phyloP scores from a whole-genome alignment of 2,797 vertebrate species.

The Phaenicophaeus curvirostris region DNA sequence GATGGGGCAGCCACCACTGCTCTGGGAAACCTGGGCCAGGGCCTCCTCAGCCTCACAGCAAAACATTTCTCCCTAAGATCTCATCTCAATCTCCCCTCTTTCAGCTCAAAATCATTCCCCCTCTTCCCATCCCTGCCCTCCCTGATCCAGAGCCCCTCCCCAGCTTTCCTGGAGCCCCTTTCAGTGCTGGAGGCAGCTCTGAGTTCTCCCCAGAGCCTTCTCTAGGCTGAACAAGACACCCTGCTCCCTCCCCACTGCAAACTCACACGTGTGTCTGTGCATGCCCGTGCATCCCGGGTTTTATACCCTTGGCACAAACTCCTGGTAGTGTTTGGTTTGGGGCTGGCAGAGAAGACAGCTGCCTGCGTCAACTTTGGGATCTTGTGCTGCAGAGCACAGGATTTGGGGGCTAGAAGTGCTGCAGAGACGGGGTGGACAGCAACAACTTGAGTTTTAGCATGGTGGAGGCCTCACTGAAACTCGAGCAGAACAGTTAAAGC shows the following conservation, averaged over 20 bases:
- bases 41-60: too few species aligned
- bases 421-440: background rate
- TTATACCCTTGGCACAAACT: background rate
- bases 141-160: too few species aligned
- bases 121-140: too few species aligned
- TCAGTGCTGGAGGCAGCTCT: too few species aligned
- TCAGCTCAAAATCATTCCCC: too few species aligned
- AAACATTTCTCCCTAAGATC: too few species aligned
- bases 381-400: background rate
- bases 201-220: too few species aligned
- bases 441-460: background rate
- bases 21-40: too few species aligned
- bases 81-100: too few species aligned
- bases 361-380: background rate
- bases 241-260: background rate
- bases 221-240: background rate
- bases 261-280: rapidly evolving
- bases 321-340: background rate
- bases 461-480: background rate
- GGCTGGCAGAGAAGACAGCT: background rate
- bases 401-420: background rate
- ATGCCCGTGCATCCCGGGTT: rapidly evolving
- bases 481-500: background rate
- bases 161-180: too few species aligned
- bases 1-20: too few species aligned